phyloP scores from a whole-genome alignment of 2,888 invertebrate species.

The Torymus texanus region DNA sequence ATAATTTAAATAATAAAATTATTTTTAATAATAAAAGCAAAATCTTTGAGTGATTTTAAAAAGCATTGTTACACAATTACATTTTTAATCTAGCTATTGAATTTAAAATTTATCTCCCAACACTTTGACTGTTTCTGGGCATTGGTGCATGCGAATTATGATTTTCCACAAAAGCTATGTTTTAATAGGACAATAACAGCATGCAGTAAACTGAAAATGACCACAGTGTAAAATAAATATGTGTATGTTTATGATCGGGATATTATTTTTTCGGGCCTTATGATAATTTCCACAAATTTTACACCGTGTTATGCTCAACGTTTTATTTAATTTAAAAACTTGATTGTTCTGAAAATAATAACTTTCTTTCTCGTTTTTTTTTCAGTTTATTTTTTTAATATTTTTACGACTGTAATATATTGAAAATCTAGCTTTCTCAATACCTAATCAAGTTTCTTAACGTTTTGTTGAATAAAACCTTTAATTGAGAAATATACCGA shows the following conservation, averaged over 20 bases:
- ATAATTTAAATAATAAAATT: too few relatives aligned
- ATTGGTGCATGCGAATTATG: constrained; percentile 38
- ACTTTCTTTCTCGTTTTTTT: constrained; percentile 7
- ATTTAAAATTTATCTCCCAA: neutral
- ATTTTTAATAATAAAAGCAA: constrained; percentile 9
- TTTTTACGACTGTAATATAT: too few relatives aligned
- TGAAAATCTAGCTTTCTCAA: too few relatives aligned
- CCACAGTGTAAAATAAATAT: constrained; percentile 63
- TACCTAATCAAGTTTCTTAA: too few relatives aligned
- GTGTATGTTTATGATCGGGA: constrained; percentile 45
- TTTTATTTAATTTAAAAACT: constrained; percentile 50
- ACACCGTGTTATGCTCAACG: constrained; percentile 59
- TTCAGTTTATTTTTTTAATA: too few relatives aligned
- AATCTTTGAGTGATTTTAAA: neutral
- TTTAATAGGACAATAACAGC: constrained; percentile 59
- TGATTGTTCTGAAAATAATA: constrained; percentile 61
- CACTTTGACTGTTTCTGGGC: neutral
- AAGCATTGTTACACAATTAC: neutral
- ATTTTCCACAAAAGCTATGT: constrained; percentile 60
- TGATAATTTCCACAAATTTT: constrained; percentile 60
- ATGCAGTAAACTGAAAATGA: constrained; percentile 65
- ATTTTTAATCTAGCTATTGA: neutral
- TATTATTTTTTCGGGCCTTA: constrained; percentile 27
- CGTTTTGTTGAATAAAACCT: too few relatives aligned
- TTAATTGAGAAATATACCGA: too few relatives aligned